Conservation (phyloP, 2,113 vertebrate genomes). For the Cygnus atratus region DNA sequence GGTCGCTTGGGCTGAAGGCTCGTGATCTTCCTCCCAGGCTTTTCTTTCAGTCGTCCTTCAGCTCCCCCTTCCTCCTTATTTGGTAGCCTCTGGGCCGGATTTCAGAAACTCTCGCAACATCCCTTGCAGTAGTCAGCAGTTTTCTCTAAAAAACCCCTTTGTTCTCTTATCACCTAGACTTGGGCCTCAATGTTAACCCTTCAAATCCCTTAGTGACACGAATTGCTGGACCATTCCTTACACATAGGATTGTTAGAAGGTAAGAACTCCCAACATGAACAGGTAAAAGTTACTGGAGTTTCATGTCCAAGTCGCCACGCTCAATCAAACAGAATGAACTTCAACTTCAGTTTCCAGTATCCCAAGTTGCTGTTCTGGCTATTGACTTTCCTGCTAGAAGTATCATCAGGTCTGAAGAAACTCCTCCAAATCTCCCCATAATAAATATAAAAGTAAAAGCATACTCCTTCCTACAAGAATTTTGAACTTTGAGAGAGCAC, state of each 20-base stretch:
- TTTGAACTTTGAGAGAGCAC: neutral
- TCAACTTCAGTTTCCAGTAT: neutral
- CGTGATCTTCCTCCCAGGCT: too few species aligned
- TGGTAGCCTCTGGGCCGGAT: too few species aligned
- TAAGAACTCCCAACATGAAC: neutral
- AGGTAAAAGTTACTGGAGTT: neutral
- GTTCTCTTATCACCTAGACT: too few species aligned
- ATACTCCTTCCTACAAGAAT: neutral
- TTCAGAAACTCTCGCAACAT: too few species aligned
- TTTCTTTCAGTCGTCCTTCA: too few species aligned
- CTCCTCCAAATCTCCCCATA: neutral
- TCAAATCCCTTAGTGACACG: too few species aligned
- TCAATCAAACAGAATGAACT: neutral
- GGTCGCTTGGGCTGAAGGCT: too few species aligned
- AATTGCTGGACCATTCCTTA: too few species aligned
- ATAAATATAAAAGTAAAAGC: neutral
- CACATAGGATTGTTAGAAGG: fast-evolving
- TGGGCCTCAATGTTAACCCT: too few species aligned
- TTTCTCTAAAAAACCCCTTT: too few species aligned
- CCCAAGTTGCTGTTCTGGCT: neutral
- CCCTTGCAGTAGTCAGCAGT: too few species aligned
- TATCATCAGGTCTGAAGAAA: neutral
- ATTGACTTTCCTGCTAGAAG: neutral
- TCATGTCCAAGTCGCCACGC: neutral
- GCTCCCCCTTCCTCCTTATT: too few species aligned